Conservation (phyloP, 2,888 invertebrate species). For the Scaptomyza cyrtandrae region DNA sequence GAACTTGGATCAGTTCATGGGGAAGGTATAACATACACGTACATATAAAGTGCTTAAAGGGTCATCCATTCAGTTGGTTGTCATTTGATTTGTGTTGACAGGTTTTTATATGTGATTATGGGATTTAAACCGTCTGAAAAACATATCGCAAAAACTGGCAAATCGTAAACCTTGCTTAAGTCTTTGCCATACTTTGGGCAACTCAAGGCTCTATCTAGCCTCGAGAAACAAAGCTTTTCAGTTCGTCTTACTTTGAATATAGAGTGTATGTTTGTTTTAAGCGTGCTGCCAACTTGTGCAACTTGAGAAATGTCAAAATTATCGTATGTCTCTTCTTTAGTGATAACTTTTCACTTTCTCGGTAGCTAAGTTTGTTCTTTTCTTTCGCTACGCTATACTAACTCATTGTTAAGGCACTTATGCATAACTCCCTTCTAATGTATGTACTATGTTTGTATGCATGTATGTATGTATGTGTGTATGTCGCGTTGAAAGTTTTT, state of each 20-base stretch:
- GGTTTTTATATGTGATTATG: too few species aligned
- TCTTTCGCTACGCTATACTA: conserved; percentile 4
- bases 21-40: neutral
- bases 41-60: too few species aligned
- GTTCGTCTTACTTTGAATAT: neutral
- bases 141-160: too few species aligned
- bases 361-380: conserved; percentile 1
- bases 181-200: too few species aligned
- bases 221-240: too few species aligned
- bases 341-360: conserved; percentile 39
- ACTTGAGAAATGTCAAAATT: conserved; percentile 7
- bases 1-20: neutral
- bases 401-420: conserved; percentile 37
- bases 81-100: too few species aligned
- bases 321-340: conserved; percentile 5
- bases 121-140: too few species aligned
- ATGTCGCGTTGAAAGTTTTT: conserved; percentile 31
- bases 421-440: conserved; percentile 52
- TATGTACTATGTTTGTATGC: neutral
- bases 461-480: too few species aligned
- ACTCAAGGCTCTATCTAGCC: too few species aligned
- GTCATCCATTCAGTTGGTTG: too few species aligned
- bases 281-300: conserved; percentile 8
- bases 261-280: neutral
- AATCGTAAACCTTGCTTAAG: too few species aligned